A percentile compares a stretch with the other conserved stretches of the same genome.
These are phyloP conservation scores for Euplexia lucipara DNA, from an alignment of 2,888 invertebrate species.

Conservation along the genomic window DNA sequence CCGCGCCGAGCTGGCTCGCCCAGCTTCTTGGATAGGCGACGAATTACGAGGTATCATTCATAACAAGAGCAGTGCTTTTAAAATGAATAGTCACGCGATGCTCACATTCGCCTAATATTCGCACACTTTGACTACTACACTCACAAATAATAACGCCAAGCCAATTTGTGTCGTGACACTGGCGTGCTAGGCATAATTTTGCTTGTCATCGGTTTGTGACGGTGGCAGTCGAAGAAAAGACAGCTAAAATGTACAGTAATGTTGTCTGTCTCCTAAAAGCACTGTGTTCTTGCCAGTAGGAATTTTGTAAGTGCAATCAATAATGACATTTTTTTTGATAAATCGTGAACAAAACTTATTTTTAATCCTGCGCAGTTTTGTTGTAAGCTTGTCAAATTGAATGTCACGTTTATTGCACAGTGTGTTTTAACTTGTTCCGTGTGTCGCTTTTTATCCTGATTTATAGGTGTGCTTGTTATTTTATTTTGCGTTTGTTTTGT, in stretches of 20 bases:
- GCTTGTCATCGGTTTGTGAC: slow-evolving; percentile 20
- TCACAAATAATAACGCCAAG: slow-evolving; percentile 15
- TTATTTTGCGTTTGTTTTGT: slow-evolving; percentile 73
- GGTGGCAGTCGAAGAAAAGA: not conserved
- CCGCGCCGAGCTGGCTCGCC: slow-evolving; percentile 98
- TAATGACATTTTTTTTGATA: slow-evolving; percentile 40
- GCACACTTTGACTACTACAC: not conserved
- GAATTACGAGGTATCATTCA: slow-evolving; percentile 96
- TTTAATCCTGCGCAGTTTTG: not conserved
- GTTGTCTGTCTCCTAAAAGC: slow-evolving; percentile 42
- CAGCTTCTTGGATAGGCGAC: slow-evolving; percentile 97
- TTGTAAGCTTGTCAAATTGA: slow-evolving; percentile 38
- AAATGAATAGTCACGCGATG: not conserved
- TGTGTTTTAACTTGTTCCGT: slow-evolving; percentile 79
- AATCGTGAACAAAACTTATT: not conserved
- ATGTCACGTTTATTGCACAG: slow-evolving; percentile 60
- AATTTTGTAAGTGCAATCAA: slow-evolving; percentile 44
- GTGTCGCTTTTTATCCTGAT: slow-evolving; percentile 79
- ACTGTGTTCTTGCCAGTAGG: slow-evolving; percentile 58
- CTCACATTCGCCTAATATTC: slow-evolving; percentile 15
- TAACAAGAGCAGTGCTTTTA: slow-evolving; percentile 49
- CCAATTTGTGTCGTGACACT: not conserved
- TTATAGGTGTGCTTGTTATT: slow-evolving; percentile 70
- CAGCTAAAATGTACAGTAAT: slow-evolving; percentile 19
- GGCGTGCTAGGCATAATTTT: not conserved